phyloP scores from a whole-genome alignment of 2,113 vertebrate species.

The Cephalopterus ornatus region DNA sequence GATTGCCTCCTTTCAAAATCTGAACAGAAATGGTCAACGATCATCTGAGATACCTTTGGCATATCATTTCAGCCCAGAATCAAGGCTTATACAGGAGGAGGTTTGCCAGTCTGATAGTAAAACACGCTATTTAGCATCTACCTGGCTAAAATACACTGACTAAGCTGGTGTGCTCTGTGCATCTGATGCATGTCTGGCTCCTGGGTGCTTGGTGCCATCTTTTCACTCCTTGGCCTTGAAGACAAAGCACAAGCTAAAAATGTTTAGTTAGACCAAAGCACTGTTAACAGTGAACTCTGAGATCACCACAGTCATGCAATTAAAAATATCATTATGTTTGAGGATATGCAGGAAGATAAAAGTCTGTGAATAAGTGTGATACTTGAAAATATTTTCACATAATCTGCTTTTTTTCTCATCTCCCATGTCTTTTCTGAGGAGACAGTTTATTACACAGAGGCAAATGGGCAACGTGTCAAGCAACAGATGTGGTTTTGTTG shows the following conservation, averaged over 20 bases:
- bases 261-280: neutral
- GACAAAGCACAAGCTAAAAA: neutral
- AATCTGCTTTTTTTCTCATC: neutral
- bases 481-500: slow-evolving; percentile 6
- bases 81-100: neutral
- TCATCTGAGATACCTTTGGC: neutral
- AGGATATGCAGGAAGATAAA: neutral
- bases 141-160: neutral
- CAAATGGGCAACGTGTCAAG: neutral
- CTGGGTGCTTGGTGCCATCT: neutral
- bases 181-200: neutral
- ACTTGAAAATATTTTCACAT: neutral
- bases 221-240: neutral
- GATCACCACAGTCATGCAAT: neutral
- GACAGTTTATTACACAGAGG: neutral
- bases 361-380: neutral
- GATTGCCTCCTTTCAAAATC: neutral
- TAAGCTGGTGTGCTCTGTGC: neutral
- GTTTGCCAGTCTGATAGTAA: neutral
- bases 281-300: neutral
- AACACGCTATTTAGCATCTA: neutral
- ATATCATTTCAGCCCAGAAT: neutral
- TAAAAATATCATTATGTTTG: neutral
- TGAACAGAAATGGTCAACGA: neutral
- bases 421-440: neutral